Base-by-base conservation (phyloP, 2,113 vertebrate genomes). In the Steatornis caripensis region DNA sequence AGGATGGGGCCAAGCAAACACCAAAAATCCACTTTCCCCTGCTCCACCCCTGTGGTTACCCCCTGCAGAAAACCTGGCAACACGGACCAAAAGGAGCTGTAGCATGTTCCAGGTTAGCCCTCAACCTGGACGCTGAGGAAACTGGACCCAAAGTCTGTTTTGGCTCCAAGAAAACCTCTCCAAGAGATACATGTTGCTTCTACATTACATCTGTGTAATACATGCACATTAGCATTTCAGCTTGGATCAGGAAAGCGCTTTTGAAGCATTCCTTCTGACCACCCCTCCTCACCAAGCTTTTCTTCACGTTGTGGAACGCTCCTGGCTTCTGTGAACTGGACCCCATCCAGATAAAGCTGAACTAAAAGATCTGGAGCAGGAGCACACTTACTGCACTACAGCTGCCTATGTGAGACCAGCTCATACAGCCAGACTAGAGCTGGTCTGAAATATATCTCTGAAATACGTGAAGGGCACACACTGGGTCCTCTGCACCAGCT, bases 261-360 rank as follows among this genome's bases (percentile, higher is more conserved):
- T 49, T 49, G 22, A 62, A 87, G 15, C 1, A 0, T 49, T 75
- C 36, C 30, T 55, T 23, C 49, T 49, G 62, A 27, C 22, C n/a
- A n/a, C 16, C 43, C 43, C 11, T 57, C 61, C 23, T 58, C 24
- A 15, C 23, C 32, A 46, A 0, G 0, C 39, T 94, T 84, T 48
- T 46, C 18, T 85, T 87, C 39, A 26, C 0, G 0, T 41, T 2
- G 1, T 19, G 32, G 26, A 57, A 30, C 16, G 30, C 2, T 27
- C 12, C 53, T 60, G 57, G 34, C 3, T 2, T 61, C 76, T 58
- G 34, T 22, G 36, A 64, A 5, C 74, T 43, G 78, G 30, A 39
- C 30, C 72, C 36, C 58, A 83, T 34, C 49, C 71, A 65, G 32
- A 61, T 9, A 64, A 89, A 58, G 15, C 39, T 51, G 36, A 87